Conservation (phyloP, 2,888 invertebrate genomes). For the Nomada fucata region DNA sequence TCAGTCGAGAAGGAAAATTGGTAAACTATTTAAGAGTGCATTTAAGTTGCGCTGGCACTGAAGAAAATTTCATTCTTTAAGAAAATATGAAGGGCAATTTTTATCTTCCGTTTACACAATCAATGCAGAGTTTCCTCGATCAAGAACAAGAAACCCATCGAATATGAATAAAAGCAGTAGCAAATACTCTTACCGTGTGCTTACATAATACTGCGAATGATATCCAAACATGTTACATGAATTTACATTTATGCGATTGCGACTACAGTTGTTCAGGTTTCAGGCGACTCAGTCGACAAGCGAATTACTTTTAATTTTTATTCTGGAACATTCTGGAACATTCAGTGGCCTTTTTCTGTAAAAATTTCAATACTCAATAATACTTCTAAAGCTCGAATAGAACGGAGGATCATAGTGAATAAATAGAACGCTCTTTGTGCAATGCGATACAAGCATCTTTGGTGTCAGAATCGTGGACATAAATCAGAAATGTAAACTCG, state of each 20-base stretch:
- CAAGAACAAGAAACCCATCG: neutral
- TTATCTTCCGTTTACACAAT: no score
- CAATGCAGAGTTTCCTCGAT: neutral
- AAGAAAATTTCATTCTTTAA: neutral
- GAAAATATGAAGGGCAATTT: neutral
- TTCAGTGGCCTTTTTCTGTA: neutral
- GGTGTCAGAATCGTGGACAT: neutral
- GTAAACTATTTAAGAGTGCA: neutral
- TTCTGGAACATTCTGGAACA: no score
- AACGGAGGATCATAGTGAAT: neutral
- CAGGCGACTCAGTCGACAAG: neutral
- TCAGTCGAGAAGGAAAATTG: neutral
- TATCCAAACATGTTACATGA: slow-evolving; percentile 13
- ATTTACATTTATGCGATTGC: slow-evolving; percentile 2
- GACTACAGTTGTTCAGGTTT: neutral
- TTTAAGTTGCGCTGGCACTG: neutral
- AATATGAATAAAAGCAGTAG: neutral
- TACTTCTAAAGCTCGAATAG: neutral
- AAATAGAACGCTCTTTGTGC: slow-evolving; percentile 2
- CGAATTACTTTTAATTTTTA: neutral
- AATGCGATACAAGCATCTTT: slow-evolving; percentile 4
- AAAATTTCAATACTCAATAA: neutral
- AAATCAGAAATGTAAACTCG: neutral
- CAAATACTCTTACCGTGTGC: neutral
- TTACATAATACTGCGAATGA: slow-evolving; percentile 12